Base-by-base conservation (phyloP, 2,113 vertebrate genomes). In the Cyphomyrus plagiostoma region DNA sequence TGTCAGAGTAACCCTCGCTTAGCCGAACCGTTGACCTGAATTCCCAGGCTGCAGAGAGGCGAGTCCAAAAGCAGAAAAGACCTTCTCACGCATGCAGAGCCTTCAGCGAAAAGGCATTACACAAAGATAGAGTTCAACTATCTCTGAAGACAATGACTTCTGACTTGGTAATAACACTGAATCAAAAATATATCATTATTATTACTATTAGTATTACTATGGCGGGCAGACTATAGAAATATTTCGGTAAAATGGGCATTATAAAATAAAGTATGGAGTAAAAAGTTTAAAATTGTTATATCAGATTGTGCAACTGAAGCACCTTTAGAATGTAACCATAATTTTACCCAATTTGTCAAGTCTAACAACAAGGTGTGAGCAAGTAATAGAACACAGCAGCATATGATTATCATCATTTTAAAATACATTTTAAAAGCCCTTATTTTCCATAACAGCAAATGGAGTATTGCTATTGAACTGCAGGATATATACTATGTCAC, bases 1-100 rank as follows among this genome's bases (percentile, higher is more conserved):
- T 89, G 83, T 89, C 89, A 89, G 58, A 49, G 45, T 50, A 17
- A 50, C 56, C 58, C 58, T 70, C 49, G 58, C 66, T 66, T 89
- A 58, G 70, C 66, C 89, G 50, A n/a, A 83, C 56, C 58, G 48
- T 56, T 56, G 48, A 86, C 84, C 83, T 52, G n/a, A 49, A 39
- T 23, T 39, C 70, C 52, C 30, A 3, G 49, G 48, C 46, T 48
- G 45, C 83, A 50, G 83, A 49, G 83, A 77, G 30, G 70, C 1
- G 70, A 80, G 74, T 48, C 23, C 83, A n/a, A 3, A 30, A 50
- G 2, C 48, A n/a, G 21, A 9, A 26, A 23, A 50, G 46, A 49
- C 39, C 23, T 39, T 26, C 46, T 85, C 45, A n/a, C 3, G 39
- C 82, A 49, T 6, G 7, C 45, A 84, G 45, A n/a, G 15, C 39